Evolutionary conservation across 2,888 invertebrate genomes (phyloP).

Genomic region (Monopis laevigella): DNA sequence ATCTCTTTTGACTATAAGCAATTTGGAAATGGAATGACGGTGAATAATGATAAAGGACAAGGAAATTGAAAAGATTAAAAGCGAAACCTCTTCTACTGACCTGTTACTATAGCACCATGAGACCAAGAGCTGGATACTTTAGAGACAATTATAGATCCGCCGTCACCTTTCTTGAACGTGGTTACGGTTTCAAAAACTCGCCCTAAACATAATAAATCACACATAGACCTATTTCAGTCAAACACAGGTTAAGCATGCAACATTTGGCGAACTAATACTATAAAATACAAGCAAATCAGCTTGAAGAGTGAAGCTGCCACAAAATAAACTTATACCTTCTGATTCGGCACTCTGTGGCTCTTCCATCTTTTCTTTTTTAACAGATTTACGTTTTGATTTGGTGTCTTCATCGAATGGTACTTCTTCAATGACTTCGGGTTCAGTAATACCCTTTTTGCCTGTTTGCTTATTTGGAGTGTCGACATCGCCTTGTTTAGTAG

Average conservation of each 20-base stretch:
- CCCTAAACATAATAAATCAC: conserved; percentile 65
- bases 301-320: conserved; percentile 38
- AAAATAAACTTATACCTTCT: conserved; percentile 50
- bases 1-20: conserved; percentile 7
- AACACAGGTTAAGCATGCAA: conserved; percentile 59
- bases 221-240: conserved; percentile 42
- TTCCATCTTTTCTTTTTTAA: conserved; percentile 50
- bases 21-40: conserved; percentile 18
- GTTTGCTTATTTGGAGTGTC: conserved; percentile 31
- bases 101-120: conserved; percentile 71
- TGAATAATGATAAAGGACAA: conserved; percentile 11
- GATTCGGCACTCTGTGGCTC: conserved; percentile 59
- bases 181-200: conserved; percentile 65
- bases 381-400: conserved; percentile 49
- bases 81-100: conserved; percentile 50
- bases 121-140: conserved; percentile 71
- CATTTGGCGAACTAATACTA: conserved; percentile 31
- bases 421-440: conserved; percentile 47
- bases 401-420: conserved; percentile 40
- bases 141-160: conserved; percentile 58
- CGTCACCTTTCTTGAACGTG: conserved; percentile 58
- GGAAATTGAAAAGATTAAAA: conserved; percentile 11
- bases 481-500: conserved; percentile 28
- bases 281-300: conserved; percentile 47
- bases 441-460: conserved; percentile 36